phyloP scores from a whole-genome alignment of 2,888 invertebrate genomes.

The Dysmachus trigonus region DNA sequence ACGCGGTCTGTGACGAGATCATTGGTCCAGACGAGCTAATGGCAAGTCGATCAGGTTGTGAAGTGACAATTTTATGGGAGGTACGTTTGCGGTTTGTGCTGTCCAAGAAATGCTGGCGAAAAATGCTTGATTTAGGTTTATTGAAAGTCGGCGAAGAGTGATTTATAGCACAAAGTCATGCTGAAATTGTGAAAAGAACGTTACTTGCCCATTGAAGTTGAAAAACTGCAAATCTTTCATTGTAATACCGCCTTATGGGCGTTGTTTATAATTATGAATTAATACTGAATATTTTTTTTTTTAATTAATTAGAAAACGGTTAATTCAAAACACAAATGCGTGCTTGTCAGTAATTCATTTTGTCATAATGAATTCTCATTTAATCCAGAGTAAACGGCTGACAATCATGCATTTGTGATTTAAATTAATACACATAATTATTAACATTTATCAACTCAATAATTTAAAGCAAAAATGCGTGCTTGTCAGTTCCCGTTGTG shows the following conservation, averaged over 20 bases:
- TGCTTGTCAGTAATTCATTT: no score
- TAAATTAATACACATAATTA: no score
- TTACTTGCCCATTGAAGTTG: not conserved
- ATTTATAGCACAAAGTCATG: not conserved
- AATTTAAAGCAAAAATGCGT: no score
- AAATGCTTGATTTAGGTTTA: not conserved
- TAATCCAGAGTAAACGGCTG: no score
- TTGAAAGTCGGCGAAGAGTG: not conserved
- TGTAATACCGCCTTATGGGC: not conserved
- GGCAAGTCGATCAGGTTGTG: not conserved
- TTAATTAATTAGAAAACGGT: not conserved
- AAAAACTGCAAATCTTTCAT: not conserved
- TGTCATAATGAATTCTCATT: no score
- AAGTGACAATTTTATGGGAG: not conserved
- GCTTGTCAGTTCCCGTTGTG: no score
- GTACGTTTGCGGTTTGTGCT: not conserved
- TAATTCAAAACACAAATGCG: no score
- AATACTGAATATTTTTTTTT: not conserved
- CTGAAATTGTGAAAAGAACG: not conserved
- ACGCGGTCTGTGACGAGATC: not conserved
- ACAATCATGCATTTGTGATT: no score
- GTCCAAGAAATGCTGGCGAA: not conserved
- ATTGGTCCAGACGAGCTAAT: not conserved
- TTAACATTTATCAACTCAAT: no score
- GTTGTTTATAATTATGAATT: not conserved